Evolutionary conservation across 2,797 vertebrate genomes (phyloP).

Genomic region (Brachymystax lenok): DNA sequence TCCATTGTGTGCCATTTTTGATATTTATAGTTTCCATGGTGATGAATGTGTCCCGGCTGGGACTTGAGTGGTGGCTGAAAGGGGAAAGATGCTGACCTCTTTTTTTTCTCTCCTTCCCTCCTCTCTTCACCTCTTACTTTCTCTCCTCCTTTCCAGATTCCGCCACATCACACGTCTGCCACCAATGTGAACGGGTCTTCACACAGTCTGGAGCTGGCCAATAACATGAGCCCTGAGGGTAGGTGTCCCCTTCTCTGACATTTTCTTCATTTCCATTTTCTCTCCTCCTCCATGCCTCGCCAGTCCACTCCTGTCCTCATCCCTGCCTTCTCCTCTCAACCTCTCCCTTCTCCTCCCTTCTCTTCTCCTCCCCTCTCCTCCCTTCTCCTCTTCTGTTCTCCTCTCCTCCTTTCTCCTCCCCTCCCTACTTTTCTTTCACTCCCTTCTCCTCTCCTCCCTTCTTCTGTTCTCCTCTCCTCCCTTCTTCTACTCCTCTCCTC

Average conservation of each 20-base stretch:
- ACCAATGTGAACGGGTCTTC: constrained; percentile 83
- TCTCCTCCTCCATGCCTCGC: not conserved
- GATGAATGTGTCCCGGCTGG: not conserved
- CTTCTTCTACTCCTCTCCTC: not conserved
- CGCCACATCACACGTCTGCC: constrained; percentile 77
- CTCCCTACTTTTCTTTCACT: not conserved
- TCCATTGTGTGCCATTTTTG: not conserved
- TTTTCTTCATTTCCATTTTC: not conserved
- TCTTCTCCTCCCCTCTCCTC: not conserved
- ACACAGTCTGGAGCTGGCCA: constrained; percentile 65
- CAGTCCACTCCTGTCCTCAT: no score
- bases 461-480: not conserved
- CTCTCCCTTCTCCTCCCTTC: not conserved
- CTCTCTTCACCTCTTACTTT: not conserved
- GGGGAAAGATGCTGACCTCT: not conserved
- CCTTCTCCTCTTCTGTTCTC: not conserved
- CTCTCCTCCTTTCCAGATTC: constrained; percentile 70
- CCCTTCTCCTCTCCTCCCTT: not conserved
- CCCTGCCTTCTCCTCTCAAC: not conserved
- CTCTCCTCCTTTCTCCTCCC: not conserved
- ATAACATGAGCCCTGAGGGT: constrained; percentile 87
- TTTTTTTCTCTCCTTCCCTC: not conserved
- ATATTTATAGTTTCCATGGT: not conserved
- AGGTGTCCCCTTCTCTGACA: constrained; percentile 26
- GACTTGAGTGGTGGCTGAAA: not conserved